These are phyloP conservation scores for Acleris emargana DNA, from an alignment of 2,888 invertebrate genomes.

Conservation along the genomic window DNA sequence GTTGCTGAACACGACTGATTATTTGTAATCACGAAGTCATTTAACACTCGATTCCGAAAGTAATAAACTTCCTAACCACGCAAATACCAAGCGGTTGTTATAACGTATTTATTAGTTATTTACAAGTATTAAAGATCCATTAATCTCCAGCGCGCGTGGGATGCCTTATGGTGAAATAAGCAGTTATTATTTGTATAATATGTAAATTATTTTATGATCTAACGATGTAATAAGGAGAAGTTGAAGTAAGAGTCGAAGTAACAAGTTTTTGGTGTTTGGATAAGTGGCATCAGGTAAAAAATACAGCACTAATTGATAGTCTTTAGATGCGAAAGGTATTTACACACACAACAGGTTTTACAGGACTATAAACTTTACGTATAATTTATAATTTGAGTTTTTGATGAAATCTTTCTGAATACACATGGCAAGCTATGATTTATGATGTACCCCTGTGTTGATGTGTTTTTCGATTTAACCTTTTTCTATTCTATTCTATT, in stretches of 20 bases:
- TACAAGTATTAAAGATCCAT: conserved; percentile 31
- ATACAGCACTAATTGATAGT: too few relatives aligned
- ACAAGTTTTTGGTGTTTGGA: background rate
- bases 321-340: too few relatives aligned
- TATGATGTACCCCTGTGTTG: too few relatives aligned
- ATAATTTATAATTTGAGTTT: too few relatives aligned
- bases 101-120: conserved; percentile 28
- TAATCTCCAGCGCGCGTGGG: conserved; percentile 29
- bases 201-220: conserved; percentile 20
- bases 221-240: conserved; percentile 12
- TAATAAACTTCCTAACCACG: conserved; percentile 26
- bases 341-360: too few relatives aligned
- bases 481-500: too few relatives aligned
- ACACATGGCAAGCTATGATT: too few relatives aligned
- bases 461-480: too few relatives aligned
- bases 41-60: conserved; percentile 14
- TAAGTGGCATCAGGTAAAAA: too few relatives aligned
- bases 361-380: too few relatives aligned
- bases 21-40: conserved; percentile 19
- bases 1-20: background rate
- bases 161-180: conserved; percentile 14
- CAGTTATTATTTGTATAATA: conserved; percentile 33
- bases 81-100: conserved; percentile 26
- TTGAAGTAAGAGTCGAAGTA: background rate
- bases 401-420: too few relatives aligned